Evolutionary conservation across 2,888 invertebrate species (phyloP), one percentile per base, ranked within the genome.

Genomic region (Phortica okadai): DNA sequence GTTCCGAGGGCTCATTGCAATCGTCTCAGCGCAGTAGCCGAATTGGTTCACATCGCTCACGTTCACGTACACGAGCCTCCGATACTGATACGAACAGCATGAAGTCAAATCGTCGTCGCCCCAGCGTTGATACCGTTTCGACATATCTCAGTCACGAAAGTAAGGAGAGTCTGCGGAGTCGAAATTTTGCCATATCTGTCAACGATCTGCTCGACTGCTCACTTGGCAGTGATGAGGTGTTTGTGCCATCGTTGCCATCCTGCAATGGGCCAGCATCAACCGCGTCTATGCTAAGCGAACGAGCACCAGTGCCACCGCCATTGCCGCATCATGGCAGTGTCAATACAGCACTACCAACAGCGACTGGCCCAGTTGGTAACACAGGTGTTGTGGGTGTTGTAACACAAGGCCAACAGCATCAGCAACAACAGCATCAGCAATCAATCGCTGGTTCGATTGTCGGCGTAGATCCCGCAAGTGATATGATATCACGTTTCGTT

Each of bases 111-210:
- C 93, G 97, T 5, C 93, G 97, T 14, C 92, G 97, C 25, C 97
- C 96, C 76, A 96, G 96, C 90, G 95, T 97, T 62, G 97, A 97
- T 90, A 97, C 97, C 11, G 96, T 97, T 45, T 97, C 97, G 77
- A 97, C 97, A 0, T 97, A 97, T 93, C 93, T 97, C 84, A 97
- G 97, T 90, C 96, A 95, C 82, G 96, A 96, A 91, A 96, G 96
- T 92, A 94, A 95, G 90, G 95, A 94, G 80, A 94, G 95, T 86
- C 78, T 91, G 74, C 94, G 94, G 69, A 94, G 94, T 86, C 88
- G 91, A 58, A 91, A 91, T 80, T 91, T 91, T 82, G 90, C 91
- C 80, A 91, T 93, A 79, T 93, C 94, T 0, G 93, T 94, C 81
- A 94, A 93, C 80, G 95, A 95, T 92, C 92, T 95, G 81, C 90